Base-by-base conservation (phyloP, 2,113 vertebrate species). In the Varanus salvator region DNA sequence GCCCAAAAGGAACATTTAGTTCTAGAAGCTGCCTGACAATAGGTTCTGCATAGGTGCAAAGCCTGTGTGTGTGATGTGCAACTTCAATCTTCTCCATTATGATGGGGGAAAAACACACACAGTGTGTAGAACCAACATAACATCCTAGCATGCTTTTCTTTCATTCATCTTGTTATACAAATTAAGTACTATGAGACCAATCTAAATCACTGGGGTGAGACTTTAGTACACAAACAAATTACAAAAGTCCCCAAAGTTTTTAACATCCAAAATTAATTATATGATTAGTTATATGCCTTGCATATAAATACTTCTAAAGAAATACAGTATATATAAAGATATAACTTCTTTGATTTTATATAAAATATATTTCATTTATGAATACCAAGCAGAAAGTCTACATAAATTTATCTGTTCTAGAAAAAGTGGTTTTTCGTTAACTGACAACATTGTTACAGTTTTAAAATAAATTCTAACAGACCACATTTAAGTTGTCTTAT, bases 171-270 rank as follows among this genome's bases (percentile, higher is more conserved):
- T 44, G 88, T 66, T 77, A 19, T 29, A 66, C n/a, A 93, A 91
- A 95, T 44, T 80, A 89, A 86, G 86, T 84, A 78, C 50, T 71
- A 57, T 68, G 68, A 38, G 78, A 60, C 12, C 80, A 52, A n/a
- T n/a, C 19, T 11, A 92, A 90, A 85, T 14, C 52, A 92, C 2
- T 1, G 84, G 7, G 21, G 52, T 90, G 90, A 90, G 27, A 19
- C 23, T 50, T 3, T 76, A 8, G n/a, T 85, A 7, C 17, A 86
- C 29, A 91, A 94, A 92, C 68, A 95, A 93, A n/a, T 87, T 92
- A 85, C 1, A 21, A 90, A 93, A 89, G 68, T 76, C 12, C 15
- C 84, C 84, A 84, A 50, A 23, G 83, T n/a, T 91, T 81, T 88
- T 83, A 83, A 89, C 89, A 6, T 9, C 80, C n/a, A 92, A 92